phyloP scores from a whole-genome alignment of 1,140 invertebrate species.

The Copidosoma floridanum region DNA sequence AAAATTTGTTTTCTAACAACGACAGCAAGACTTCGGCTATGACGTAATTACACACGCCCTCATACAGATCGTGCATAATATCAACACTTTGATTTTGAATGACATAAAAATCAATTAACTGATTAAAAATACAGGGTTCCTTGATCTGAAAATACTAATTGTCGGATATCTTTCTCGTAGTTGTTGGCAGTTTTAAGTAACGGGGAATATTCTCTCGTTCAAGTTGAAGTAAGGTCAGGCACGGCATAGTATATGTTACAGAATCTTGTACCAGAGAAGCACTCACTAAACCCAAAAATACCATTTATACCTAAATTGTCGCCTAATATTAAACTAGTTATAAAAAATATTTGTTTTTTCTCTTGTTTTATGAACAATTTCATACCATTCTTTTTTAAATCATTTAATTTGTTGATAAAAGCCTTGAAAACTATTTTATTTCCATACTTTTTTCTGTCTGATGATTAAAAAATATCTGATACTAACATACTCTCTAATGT shows the following conservation, averaged over 20 bases:
- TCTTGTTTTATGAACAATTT: background rate
- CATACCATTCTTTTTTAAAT: constrained; percentile 25
- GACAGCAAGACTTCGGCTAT: constrained; percentile 13
- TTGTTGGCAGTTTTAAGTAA: constrained; percentile 9
- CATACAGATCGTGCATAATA: constrained; percentile 26
- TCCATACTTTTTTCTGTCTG: constrained; percentile 20
- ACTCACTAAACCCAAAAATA: constrained; percentile 22
- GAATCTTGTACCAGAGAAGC: constrained; percentile 16
- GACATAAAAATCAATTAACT: too few species aligned
- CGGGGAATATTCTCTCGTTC: constrained; percentile 22
- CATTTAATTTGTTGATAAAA: constrained; percentile 21
- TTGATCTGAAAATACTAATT: constrained; percentile 9
- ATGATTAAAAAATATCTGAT: constrained; percentile 4
- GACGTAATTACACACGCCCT: constrained; percentile 24
- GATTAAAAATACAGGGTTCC: constrained; percentile 21
- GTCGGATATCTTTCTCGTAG: constrained; percentile 8
- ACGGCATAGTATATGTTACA: constrained; percentile 24
- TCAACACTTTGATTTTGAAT: constrained; percentile 19
- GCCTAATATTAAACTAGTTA: constrained; percentile 10
- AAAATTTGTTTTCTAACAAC: constrained; percentile 15
- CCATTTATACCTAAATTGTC: constrained; percentile 25
- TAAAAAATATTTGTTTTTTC: constrained; percentile 19
- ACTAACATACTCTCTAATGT: background rate
- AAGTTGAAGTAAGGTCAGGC: background rate
- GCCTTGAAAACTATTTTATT: constrained; percentile 17